Evolutionary conservation across 2,888 invertebrate genomes (phyloP).

Genomic region (Macrophya annulata): DNA sequence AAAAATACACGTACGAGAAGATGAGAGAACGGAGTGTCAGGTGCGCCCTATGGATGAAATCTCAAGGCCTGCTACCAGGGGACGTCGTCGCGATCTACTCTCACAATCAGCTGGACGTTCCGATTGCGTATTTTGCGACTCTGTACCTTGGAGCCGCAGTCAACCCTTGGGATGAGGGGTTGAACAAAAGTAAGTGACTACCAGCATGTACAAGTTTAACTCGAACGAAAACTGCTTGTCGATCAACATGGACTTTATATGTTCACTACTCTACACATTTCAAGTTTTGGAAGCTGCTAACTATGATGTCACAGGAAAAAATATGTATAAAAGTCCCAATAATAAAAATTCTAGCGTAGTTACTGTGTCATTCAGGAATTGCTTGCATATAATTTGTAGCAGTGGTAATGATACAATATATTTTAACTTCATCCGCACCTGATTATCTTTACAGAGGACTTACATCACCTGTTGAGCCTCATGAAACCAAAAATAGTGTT

Average conservation of each 20-base stretch:
- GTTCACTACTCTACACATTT: too few species aligned
- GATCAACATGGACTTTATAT: too few species aligned
- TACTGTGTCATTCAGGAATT: too few species aligned
- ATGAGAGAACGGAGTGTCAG: conserved; percentile 68
- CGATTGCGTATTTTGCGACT: conserved; percentile 69
- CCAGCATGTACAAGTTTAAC: neutral
- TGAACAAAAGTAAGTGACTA: neutral
- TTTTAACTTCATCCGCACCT: too few species aligned
- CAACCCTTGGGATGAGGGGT: conserved; percentile 68
- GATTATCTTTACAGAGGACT: conserved; percentile 9
- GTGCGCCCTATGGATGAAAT: conserved; percentile 72
- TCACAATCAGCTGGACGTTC: conserved; percentile 68
- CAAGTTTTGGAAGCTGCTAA: too few species aligned
- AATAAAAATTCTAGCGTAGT: too few species aligned
- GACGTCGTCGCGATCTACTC: conserved; percentile 70
- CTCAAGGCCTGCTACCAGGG: conserved; percentile 65
- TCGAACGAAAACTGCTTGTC: neutral
- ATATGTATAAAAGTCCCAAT: too few species aligned
- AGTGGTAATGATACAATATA: too few species aligned
- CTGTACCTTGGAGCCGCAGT: conserved; percentile 68
- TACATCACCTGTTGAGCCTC: conserved; percentile 18
- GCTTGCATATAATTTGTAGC: too few species aligned
- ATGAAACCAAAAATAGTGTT: conserved; percentile 63
- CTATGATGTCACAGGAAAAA: too few species aligned
- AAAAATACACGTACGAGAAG: conserved; percentile 64